phyloP scores from a whole-genome alignment of 37 sponge, comb jelly and placozoan species.

The Lycopodina hypogea region DNA sequence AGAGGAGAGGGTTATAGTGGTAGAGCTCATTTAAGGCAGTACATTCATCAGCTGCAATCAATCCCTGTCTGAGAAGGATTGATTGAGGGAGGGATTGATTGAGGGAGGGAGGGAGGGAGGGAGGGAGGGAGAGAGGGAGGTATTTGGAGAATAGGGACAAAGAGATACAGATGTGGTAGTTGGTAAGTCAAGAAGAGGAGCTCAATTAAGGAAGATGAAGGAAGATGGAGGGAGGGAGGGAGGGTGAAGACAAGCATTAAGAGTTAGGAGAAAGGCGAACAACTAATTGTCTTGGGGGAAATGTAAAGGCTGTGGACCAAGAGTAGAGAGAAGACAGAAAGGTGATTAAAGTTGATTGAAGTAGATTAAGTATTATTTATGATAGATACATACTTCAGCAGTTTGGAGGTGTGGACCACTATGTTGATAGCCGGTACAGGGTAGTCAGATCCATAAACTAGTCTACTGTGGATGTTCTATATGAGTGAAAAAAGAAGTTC shows the following conservation, averaged over 20 bases:
- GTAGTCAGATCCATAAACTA: constrained; percentile 88
- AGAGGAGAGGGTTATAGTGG: constrained; percentile 82
- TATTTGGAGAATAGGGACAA: not conserved
- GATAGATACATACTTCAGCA: constrained; percentile 24
- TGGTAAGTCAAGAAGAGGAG: too few species aligned
- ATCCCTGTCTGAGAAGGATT: constrained; percentile 11
- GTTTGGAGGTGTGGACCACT: constrained; percentile 52
- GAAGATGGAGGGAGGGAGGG: not conserved
- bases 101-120: not conserved
- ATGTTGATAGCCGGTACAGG: constrained; percentile 90
- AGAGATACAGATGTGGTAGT: not conserved
- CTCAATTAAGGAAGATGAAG: too few species aligned
- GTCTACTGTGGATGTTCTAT: constrained; percentile 68
- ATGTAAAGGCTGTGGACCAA: not conserved
- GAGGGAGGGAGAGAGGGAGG: not conserved
- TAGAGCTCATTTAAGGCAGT: constrained; percentile 74
- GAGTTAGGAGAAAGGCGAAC: not conserved
- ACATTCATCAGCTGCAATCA: constrained; percentile 50
- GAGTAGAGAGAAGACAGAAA: too few species aligned
- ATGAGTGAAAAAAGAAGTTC: too few species aligned
- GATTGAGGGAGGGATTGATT: not conserved
- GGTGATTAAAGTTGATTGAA: too few species aligned
- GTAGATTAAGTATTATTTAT: too few species aligned
- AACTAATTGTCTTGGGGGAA: too few species aligned
- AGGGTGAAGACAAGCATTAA: not conserved